These are phyloP conservation scores for Promerops cafer DNA, from an alignment of 2,113 vertebrate species.

Conservation along the genomic window DNA sequence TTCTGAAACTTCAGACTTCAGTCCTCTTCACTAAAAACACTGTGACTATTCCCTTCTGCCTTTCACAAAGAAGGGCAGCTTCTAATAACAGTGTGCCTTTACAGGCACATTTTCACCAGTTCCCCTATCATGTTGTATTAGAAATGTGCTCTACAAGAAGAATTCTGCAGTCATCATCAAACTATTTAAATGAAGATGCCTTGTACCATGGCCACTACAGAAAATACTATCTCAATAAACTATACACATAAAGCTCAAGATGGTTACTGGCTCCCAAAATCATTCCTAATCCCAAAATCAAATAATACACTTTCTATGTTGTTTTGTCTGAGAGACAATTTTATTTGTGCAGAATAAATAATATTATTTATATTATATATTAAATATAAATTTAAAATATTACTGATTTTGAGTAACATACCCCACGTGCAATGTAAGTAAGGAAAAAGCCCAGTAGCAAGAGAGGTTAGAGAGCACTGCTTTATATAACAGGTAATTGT, in stretches of 20 bases:
- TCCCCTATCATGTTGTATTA: not conserved
- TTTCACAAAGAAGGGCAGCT: not conserved
- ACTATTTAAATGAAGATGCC: not conserved
- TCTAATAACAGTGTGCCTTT: not conserved
- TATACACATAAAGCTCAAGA: not conserved
- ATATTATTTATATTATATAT: too few relatives aligned
- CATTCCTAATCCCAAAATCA: not conserved
- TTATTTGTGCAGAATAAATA: not conserved
- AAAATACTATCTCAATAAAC: not conserved
- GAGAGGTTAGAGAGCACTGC: not conserved
- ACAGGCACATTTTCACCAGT: not conserved
- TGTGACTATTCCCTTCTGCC: not conserved
- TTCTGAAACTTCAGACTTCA: not conserved
- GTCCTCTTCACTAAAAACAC: not conserved
- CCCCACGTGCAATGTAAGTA: not conserved
- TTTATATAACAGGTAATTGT: not conserved
- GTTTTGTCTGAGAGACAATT: not conserved
- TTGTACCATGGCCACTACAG: not conserved
- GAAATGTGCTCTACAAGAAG: not conserved
- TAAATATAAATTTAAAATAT: too few relatives aligned
- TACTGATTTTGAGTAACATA: not conserved
- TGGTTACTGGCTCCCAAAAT: not conserved
- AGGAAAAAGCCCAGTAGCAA: not conserved
- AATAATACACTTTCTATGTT: not conserved
- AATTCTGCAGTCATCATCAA: not conserved